Base-by-base conservation (phyloP, 2,113 vertebrate genomes). In the Onychostruthus taczanowskii region DNA sequence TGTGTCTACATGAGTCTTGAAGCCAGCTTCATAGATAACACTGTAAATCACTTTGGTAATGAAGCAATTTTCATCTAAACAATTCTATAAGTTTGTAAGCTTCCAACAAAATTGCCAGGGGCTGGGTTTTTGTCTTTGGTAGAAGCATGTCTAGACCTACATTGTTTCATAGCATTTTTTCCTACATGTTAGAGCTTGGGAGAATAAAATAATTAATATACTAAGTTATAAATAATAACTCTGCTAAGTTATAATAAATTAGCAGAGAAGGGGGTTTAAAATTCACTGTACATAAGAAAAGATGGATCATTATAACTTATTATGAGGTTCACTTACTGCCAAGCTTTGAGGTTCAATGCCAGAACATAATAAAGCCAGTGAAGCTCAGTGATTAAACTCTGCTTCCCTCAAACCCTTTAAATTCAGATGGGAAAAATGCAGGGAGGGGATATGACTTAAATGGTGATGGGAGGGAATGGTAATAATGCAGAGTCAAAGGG, bases 211-310 rank as follows among this genome's bases (percentile, higher is more conserved):
- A 92, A 78, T 78, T 95, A n/a, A 84, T 72, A 68, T 31, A 78
- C 5, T 10, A 67, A 61, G 37, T 56, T n/a, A n/a, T n/a, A n/a
- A n/a, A n/a, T n/a, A n/a, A n/a, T n/a, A n/a, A n/a, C n/a, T n/a
- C n/a, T n/a, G n/a, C n/a, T n/a, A n/a, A 86, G 69, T 94, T 93
- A 93, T 47, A 75, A 89, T 81, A 94, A 91, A 86, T 88, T 75
- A 81, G 35, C n/a, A 46, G 43, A 37, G 14, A 87, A 14, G 4
- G 26, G 27, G 28, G 6, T 15, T 89, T 91, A 87, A 92, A 89
- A 91, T 75, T 75, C 62, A 64, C 39, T 2, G 3, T 89, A 82
- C 5, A 6, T 49, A 84, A 89, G 77, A 82, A 72, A 91, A 89
- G 52, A 80, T 46, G 46, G 33, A 74, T 90, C 52, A 30, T 84